Conservation (phyloP, 2,888 invertebrate genomes). For the Diloba caeruleocephala region DNA sequence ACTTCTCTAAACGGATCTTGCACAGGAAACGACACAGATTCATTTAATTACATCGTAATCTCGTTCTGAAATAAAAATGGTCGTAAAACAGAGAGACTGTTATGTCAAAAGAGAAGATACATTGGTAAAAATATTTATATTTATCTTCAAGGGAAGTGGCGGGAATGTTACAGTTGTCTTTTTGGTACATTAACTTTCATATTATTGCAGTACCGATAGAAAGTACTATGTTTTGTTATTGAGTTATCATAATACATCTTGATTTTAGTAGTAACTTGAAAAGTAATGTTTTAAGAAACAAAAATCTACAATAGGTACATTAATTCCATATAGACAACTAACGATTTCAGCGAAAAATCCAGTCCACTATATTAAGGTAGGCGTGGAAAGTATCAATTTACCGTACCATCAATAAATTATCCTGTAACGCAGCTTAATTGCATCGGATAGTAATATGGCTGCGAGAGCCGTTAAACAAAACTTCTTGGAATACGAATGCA, state of each 20-base stretch:
- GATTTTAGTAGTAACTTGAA: no score
- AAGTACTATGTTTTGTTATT: not conserved
- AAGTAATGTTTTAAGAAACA: no score
- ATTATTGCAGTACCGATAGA: slow-evolving; percentile 11
- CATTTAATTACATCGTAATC: slow-evolving; percentile 63
- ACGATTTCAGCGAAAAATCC: slow-evolving; percentile 8
- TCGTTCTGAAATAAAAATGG: slow-evolving; percentile 48
- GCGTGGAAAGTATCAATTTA: slow-evolving; percentile 41
- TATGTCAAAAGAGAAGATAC: slow-evolving; percentile 37
- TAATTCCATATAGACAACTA: no score
- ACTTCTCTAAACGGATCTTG: slow-evolving; percentile 40
- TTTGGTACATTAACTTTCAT: slow-evolving; percentile 25
- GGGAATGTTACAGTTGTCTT: slow-evolving; percentile 6
- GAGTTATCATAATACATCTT: no score
- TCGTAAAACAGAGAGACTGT: slow-evolving; percentile 46
- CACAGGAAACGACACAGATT: slow-evolving; percentile 59
- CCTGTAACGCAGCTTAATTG: slow-evolving; percentile 64
- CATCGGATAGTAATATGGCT: slow-evolving; percentile 57
- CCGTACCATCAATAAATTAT: slow-evolving; percentile 49
- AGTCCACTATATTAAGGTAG: slow-evolving; percentile 24
- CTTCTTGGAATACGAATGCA: slow-evolving; percentile 74
- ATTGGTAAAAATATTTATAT: slow-evolving; percentile 27
- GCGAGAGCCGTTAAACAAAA: slow-evolving; percentile 61
- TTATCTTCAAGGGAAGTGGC: slow-evolving; percentile 36
- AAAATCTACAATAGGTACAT: no score